Evolutionary conservation across 2,888 invertebrate species (phyloP), one percentile per base, ranked within the genome.

Genomic region (Aphodius granarius): DNA sequence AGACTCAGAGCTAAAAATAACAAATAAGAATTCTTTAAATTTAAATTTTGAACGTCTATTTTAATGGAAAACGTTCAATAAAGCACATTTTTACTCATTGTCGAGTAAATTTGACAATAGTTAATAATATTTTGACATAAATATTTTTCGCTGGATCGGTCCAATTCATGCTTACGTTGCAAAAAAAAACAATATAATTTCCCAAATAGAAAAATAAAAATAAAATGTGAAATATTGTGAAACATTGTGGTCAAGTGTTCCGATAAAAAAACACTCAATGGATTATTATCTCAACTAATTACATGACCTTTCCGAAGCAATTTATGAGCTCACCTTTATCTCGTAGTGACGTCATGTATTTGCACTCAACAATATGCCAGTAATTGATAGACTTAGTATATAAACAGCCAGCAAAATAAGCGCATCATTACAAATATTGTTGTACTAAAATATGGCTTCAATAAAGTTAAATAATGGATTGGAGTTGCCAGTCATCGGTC

Each of bases 401-500:
- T 43, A 43, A 43, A 13, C 43, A 43, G 43, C 43, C n/a, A n/a
- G 13, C 43, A 43, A 6, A 43, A 2, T 43, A 43, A 43, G 13
- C 43, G 1, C 43, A 43, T 43, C 43, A 13, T 43, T 13, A 43
- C 0, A 43, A 9, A 9, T 43, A 43, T 43, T 43, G 43, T 43
- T 43, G 43, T 43, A 43, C 43, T 13, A 43, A 43, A 3, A 43
- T 3, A 68, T 68, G 68, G 22, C 20, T 20, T 68, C 16, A n/a
- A 68, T 75, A 66, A 23, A 17, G 20, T 19, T 75, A 73, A 75
- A 70, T 72, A 73, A 68, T 68, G 75, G 75, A 70, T 68, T 18
- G 15, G 68, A 68, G 18, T 85, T 89, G 74, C 90, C 90, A 0
- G 82, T 85, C 63, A 83, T 90, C 65, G 90, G 90, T 1, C 88